These are phyloP conservation scores for Mastomys coucha DNA, from an alignment of 2,113 vertebrate species.

Conservation along the genomic window DNA sequence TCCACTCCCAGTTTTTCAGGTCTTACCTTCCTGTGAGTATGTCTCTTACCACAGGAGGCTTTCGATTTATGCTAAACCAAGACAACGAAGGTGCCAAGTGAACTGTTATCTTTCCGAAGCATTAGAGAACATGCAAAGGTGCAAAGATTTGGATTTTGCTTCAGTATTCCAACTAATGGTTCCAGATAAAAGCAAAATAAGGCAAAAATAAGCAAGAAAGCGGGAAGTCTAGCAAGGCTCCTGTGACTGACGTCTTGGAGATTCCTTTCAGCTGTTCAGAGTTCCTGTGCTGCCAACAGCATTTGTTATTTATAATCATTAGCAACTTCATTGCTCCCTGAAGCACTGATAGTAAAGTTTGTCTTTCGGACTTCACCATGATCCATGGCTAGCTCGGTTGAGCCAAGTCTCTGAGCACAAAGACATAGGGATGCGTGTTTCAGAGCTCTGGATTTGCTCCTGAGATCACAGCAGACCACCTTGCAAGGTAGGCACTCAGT, in stretches of 20 bases:
- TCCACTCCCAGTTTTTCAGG: background rate
- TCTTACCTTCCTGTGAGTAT: slow-evolving; percentile 50
- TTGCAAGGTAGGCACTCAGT: background rate
- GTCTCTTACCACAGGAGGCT: background rate
- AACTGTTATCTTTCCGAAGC: background rate
- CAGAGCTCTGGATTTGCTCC: background rate
- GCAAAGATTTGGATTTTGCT: slow-evolving; percentile 35
- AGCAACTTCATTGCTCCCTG: background rate
- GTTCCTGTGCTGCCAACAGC: background rate
- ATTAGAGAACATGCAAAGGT: background rate
- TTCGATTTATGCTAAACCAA: slow-evolving; percentile 41
- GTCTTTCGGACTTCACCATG: background rate
- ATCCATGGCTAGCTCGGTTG: background rate
- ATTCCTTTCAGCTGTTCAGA: background rate
- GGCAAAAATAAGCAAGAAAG: background rate
- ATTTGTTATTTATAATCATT: background rate
- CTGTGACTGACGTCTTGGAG: background rate
- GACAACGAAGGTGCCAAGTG: background rate
- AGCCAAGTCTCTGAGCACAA: background rate
- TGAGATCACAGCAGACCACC: background rate
- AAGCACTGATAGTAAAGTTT: background rate
- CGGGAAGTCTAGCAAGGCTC: background rate
- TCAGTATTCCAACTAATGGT: background rate
- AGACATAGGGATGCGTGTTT: background rate
- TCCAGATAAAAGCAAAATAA: background rate